These are phyloP conservation scores for Euglossa dilemma DNA, from an alignment of 1,140 invertebrate species.

Conservation along the genomic window DNA sequence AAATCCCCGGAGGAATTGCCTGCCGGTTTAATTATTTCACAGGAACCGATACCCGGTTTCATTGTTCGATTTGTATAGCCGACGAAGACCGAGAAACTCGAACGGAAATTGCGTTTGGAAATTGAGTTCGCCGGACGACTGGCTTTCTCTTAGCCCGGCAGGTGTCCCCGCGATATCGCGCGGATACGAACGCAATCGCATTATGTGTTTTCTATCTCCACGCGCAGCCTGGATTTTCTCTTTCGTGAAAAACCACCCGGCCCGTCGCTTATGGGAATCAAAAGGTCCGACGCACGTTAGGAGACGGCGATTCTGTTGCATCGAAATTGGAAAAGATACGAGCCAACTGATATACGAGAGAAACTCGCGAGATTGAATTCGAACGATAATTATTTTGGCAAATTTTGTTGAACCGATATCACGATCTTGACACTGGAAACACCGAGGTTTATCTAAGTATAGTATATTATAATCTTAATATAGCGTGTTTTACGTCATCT, in stretches of 20 bases:
- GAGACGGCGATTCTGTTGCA: background rate
- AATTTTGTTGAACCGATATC: too few relatives aligned
- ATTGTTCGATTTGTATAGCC: slow-evolving; percentile 13
- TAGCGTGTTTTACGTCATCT: too few relatives aligned
- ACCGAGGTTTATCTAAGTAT: too few relatives aligned
- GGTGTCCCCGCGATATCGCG: slow-evolving; percentile 15
- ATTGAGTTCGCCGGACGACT: slow-evolving; percentile 28
- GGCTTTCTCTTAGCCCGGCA: slow-evolving; percentile 16
- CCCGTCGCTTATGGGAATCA: background rate
- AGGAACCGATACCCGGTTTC: background rate
- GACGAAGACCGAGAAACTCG: slow-evolving; percentile 21
- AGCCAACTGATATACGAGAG: background rate
- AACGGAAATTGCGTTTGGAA: slow-evolving; percentile 43
- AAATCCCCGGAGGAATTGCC: background rate
- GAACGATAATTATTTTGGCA: too few relatives aligned
- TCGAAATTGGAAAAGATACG: background rate
- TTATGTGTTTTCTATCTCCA: slow-evolving; percentile 13
- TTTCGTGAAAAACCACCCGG: slow-evolving; percentile 17
- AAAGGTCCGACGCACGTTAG: background rate
- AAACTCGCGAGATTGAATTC: too few relatives aligned
- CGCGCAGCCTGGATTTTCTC: slow-evolving; percentile 7
- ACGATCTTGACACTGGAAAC: too few relatives aligned
- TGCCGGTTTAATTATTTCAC: slow-evolving; percentile 5
- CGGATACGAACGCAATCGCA: slow-evolving; percentile 26
- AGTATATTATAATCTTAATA: too few relatives aligned